Evolutionary conservation across 2,888 invertebrate species (phyloP).

Genomic region (Agonopterix alstromeriana): DNA sequence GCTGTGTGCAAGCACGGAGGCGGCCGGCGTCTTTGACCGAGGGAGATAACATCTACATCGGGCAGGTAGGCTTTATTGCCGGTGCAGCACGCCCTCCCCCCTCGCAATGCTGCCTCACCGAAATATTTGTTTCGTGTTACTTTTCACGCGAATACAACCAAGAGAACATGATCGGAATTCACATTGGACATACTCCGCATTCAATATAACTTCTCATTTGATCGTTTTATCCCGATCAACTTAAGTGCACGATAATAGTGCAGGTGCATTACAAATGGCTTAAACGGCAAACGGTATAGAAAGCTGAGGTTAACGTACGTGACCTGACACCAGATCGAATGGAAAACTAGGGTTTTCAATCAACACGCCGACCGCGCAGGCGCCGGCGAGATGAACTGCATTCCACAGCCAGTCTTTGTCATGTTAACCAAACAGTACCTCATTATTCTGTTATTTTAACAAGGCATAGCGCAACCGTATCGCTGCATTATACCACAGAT

Average conservation of each 20-base stretch:
- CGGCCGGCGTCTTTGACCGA: conserved; percentile 68
- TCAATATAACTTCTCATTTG: conserved; percentile 9
- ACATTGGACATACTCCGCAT: background rate
- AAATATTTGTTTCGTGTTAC: conserved; percentile 36
- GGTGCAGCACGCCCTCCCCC: conserved; percentile 19
- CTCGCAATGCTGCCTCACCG: conserved; percentile 22
- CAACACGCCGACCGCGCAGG: conserved; percentile 27
- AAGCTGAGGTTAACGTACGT: conserved; percentile 36
- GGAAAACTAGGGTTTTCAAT: conserved; percentile 47
- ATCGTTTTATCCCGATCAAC: conserved; percentile 3
- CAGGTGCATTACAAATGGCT: conserved; percentile 26
- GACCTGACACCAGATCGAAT: conserved; percentile 59
- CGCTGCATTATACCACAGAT: conserved; percentile 2
- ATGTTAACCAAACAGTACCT: conserved; percentile 66
- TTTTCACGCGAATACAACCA: conserved; percentile 37
- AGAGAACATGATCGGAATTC: background rate
- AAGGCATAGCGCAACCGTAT: conserved; percentile 37
- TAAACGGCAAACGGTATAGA: conserved; percentile 16
- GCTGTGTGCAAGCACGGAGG: conserved; percentile 22
- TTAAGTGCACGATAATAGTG: background rate
- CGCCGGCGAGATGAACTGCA: conserved; percentile 59
- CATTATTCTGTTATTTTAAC: conserved; percentile 73
- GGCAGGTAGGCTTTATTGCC: conserved; percentile 70
- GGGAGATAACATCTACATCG: conserved; percentile 67
- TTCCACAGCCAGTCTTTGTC: conserved; percentile 59